Evolutionary conservation across 2,888 invertebrate genomes (phyloP), one percentile per base, ranked within the genome.

Genomic region (Microplitis deprimator): DNA sequence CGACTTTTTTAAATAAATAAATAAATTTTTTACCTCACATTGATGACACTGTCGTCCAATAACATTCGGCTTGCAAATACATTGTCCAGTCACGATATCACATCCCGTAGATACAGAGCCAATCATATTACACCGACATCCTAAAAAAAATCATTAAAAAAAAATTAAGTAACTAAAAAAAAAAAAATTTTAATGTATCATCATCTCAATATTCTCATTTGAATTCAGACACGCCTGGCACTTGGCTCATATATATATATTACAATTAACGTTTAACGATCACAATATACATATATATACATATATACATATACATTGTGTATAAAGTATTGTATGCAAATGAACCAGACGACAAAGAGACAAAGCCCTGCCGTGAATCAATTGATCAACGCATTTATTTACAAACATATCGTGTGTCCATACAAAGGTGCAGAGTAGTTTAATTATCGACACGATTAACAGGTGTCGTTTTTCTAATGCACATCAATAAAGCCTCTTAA

Each of bases 121-220:
- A 73, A 92, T 86, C n/a, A 90, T 89, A 82, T 94, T 94, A 89
- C 98, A 98, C 84, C 94, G 94, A 88, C 98, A 98, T 74, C 96
- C 97, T 97, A 92, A 2, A 94, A 94, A 89, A 87, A 90, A 82
- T 40, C 13, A 62, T 7, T 8, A 65, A 65, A 29, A 29, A 65
- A 20, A 20, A 62, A 16, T 62, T 16, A 16, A 20, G 3, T 62
- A 17, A 13, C n/a, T 17, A 61, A 61, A n/a, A n/a, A 50, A 65
- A 64, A 50, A 64, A 73, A 62, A 20, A 50, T 1, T 6, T 10
- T 38, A n/a, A 20, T 16, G 6, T 17, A 17, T 10, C 13, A 41
- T 39, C 17, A 20, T 29, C 67, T 29, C 20, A 16, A 41, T 29
- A 41, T 16, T 38, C 39, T 39, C 40, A 73, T 59, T 73, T n/a